These are phyloP conservation scores for Physella acuta DNA, from an alignment of 1,140 invertebrate species.

Conservation along the genomic window DNA sequence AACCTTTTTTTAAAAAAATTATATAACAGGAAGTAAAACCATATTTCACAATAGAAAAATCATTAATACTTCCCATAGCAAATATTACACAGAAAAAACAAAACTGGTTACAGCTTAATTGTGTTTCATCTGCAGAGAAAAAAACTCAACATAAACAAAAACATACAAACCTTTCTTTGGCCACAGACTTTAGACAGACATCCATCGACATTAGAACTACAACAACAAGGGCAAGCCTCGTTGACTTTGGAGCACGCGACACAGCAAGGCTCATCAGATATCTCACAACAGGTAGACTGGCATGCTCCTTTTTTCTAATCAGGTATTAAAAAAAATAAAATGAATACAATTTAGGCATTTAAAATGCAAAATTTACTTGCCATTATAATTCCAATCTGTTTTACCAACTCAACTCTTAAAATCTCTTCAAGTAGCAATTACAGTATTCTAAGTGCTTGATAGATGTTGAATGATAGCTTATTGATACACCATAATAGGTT, in stretches of 20 bases:
- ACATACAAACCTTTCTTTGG: conserved; percentile 6
- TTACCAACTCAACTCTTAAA: no score
- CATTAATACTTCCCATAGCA: not conserved
- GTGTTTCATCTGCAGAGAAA: not conserved
- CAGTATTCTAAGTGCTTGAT: no score
- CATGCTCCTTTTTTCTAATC: not conserved
- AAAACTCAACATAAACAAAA: not conserved
- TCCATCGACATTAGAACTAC: not conserved
- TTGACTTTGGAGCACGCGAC: not conserved
- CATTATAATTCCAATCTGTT: no score
- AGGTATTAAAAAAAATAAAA: not conserved
- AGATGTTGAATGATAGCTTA: no score
- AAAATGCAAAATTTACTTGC: no score
- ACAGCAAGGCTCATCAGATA: not conserved
- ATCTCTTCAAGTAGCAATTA: no score
- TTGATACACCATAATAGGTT: no score
- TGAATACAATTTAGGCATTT: no score
- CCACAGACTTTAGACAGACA: conserved; percentile 17
- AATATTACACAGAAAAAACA: not conserved
- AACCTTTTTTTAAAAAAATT: not conserved
- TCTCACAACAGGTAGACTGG: not conserved
- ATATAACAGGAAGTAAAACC: not conserved
- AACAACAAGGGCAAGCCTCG: conserved; percentile 18
- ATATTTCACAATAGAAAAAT: not conserved
- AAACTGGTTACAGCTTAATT: not conserved